Conservation (phyloP, 1,140 invertebrate species). For the Agraylea sexmaculata region DNA sequence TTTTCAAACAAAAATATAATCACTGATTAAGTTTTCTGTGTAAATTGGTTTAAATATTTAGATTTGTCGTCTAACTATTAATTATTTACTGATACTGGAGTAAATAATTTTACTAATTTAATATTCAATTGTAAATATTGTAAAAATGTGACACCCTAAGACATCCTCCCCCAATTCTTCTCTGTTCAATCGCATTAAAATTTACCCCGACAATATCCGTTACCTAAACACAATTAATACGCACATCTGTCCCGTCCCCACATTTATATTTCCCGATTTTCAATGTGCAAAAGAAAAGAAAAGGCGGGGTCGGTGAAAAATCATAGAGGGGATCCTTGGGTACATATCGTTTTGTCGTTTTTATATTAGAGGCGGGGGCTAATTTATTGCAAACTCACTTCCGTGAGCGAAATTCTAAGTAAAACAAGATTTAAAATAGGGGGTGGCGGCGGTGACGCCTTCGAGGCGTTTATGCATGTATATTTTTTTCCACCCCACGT, state of each 20-base stretch:
- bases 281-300: conserved; percentile 4
- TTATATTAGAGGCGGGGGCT: conserved; percentile 23
- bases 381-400: conserved; percentile 24
- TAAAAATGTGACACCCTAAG: too few relatives aligned
- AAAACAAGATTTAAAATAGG: conserved; percentile 18
- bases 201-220: conserved; percentile 43
- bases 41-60: too few relatives aligned
- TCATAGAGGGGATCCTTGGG: conserved; percentile 21
- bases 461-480: conserved; percentile 2
- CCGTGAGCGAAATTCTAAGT: conserved; percentile 22
- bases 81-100: too few relatives aligned
- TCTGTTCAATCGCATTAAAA: conserved; percentile 46
- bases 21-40: too few relatives aligned
- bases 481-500: conserved; percentile 6
- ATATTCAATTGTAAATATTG: too few relatives aligned
- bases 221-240: conserved; percentile 46
- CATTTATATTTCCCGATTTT: conserved; percentile 13
- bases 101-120: too few relatives aligned
- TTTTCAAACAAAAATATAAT: too few relatives aligned
- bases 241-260: conserved; percentile 13
- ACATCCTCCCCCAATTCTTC: too few relatives aligned
- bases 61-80: too few relatives aligned
- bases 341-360: conserved; percentile 23
- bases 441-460: background rate
- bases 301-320: conserved; percentile 12